Percentiles rank a stretch among this genome's conserved stretches.
These are phyloP conservation scores for Apocrypta bakeri DNA, from an alignment of 1,140 invertebrate species.

Conservation along the genomic window DNA sequence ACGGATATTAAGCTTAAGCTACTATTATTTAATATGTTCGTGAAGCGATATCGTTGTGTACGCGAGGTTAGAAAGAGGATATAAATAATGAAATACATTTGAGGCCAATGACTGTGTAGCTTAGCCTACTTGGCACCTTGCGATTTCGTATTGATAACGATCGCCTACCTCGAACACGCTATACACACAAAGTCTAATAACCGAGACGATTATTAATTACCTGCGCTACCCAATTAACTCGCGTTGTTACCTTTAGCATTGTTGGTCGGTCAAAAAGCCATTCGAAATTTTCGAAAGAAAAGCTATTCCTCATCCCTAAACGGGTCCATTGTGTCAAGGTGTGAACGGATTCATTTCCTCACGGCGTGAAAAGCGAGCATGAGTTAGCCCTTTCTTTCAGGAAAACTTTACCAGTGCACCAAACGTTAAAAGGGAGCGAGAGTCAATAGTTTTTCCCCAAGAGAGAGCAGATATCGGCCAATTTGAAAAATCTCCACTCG, in stretches of 20 bases:
- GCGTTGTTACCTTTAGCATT: background rate
- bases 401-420: background rate
- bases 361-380: constrained; percentile 4
- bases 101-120: constrained; percentile 33
- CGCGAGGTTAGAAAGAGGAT: background rate
- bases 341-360: constrained; percentile 4
- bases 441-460: background rate
- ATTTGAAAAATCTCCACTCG: constrained; percentile 52
- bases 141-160: constrained; percentile 27
- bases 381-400: constrained; percentile 30
- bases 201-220: too few relatives aligned
- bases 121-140: constrained; percentile 43
- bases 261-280: background rate
- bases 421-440: background rate
- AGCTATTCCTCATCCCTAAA: background rate
- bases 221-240: too few relatives aligned
- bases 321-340: background rate
- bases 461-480: constrained; percentile 57
- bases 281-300: background rate
- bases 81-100: constrained; percentile 40
- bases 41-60: background rate
- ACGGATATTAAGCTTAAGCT: background rate
- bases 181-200: background rate
- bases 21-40: background rate
- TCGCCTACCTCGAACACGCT: background rate